Evolutionary conservation across 2,888 invertebrate species (phyloP).

Genomic region (Mystacides longicornis): DNA sequence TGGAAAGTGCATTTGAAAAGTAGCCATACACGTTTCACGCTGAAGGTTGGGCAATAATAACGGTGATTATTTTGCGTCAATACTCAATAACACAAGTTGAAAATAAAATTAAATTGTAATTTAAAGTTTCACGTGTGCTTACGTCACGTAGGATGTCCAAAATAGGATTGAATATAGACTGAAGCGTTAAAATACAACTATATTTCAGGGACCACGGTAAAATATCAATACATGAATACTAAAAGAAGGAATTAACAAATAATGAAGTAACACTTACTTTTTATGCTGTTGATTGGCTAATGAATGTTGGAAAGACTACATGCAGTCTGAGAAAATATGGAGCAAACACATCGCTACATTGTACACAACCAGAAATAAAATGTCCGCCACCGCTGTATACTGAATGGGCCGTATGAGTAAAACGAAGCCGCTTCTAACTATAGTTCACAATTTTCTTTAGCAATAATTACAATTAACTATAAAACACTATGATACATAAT

Average conservation of each 20-base stretch:
- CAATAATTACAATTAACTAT: background rate
- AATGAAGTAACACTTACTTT: constrained; percentile 8
- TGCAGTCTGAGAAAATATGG: background rate
- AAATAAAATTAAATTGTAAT: constrained; percentile 6
- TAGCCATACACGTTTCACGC: background rate
- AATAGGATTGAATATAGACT: constrained; percentile 16
- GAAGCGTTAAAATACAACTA: constrained; percentile 6
- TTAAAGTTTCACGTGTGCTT: constrained; percentile 12
- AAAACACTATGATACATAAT: background rate
- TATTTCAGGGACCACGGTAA: constrained; percentile 8
- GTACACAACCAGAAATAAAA: constrained; percentile 48
- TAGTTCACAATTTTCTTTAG: background rate
- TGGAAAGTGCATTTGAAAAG: background rate
- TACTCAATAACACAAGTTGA: background rate
- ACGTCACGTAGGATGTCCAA: constrained; percentile 18
- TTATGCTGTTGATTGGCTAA: constrained; percentile 1
- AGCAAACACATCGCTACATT: constrained; percentile 42
- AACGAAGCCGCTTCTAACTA: constrained; percentile 47
- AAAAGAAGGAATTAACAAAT: background rate
- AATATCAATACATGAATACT: background rate
- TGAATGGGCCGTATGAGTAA: background rate
- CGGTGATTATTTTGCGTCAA: background rate
- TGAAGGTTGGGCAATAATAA: background rate
- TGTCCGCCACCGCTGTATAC: constrained; percentile 39
- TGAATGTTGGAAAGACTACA: background rate